Evolutionary conservation across 2,113 vertebrate species (phyloP), one percentile per base, ranked within the genome.

Genomic region (Struthidea cinerea): DNA sequence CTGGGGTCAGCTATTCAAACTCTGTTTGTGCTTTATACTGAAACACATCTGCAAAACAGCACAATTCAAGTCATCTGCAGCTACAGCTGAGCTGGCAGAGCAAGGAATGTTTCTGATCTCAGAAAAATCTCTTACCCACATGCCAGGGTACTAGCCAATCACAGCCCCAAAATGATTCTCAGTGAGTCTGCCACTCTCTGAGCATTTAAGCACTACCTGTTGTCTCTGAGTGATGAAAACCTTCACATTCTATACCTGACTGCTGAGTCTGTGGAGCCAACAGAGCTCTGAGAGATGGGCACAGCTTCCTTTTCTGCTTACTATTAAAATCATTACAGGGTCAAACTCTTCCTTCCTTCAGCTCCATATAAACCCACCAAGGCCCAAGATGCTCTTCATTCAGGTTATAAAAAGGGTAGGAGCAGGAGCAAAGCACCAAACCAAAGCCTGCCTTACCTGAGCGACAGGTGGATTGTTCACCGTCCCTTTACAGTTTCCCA

Each of bases 401-500:
- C 18, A 11, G 3, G 15, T 73, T 75, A 37, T 57, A 30, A 81
- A 84, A 68, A 89, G 61, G 16, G 44, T 30, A 81, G 73, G 65
- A 90, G 37, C 42, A 89, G 64, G 22, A 95, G 44, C 28, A 86
- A 84, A 91, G 81, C 74, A 85, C 37, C 50, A 65, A 55, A 91
- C 33, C 50, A 78, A 50, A 28, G 46, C 59, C 44, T 42, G 30
- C 30, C 96, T 98, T 95, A 99, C 99, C 99, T 99, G 99, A 39
- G 98, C 96, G 13, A 97, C 97, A 4, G 98, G 98, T 70, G 98
- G 98, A 96, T 94, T 98, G 96, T 96, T 98, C 52, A 98, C 97
- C 6, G 97, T 97, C 79, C 98, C 98, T 96, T 98, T 98, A 95
- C 99, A 99, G 94, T 97, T 98, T 16, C 98, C 98, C 90, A 99